Percentiles rank a stretch among this genome's conserved stretches.
These are phyloP conservation scores for Halocaridina rubra DNA, from an alignment of 2,888 invertebrate species.

Conservation along the genomic window DNA sequence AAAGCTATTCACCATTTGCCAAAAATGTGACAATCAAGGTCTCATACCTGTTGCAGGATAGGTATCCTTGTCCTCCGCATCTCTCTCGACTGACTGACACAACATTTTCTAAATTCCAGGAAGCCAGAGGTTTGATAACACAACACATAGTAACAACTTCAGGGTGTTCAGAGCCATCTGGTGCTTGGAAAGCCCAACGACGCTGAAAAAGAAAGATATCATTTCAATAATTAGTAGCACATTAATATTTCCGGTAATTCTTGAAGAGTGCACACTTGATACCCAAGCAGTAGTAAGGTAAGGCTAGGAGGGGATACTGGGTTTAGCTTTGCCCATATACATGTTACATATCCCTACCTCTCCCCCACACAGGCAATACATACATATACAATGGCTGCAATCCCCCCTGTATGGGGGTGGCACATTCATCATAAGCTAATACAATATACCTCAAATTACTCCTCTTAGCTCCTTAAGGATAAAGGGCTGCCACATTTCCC, in stretches of 20 bases:
- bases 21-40: background rate
- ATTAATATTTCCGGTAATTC: background rate
- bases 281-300: too few species aligned
- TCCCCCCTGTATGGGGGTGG: too few species aligned
- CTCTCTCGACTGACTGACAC: slow-evolving; percentile 64
- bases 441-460: too few species aligned
- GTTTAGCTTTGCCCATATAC: too few species aligned
- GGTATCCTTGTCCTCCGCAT: slow-evolving; percentile 65
- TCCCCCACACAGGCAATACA: too few species aligned
- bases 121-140: slow-evolving; percentile 64
- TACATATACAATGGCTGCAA: too few species aligned
- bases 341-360: too few species aligned
- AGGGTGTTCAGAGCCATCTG: slow-evolving; percentile 64
- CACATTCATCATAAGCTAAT: too few species aligned
- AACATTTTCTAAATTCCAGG: slow-evolving; percentile 64
- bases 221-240: background rate
- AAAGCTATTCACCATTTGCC: background rate
- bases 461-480: too few species aligned
- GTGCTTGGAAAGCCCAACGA: slow-evolving; percentile 63
- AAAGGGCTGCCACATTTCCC: too few species aligned
- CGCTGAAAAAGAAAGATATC: slow-evolving; percentile 19
- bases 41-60: slow-evolving; percentile 63
- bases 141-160: slow-evolving; percentile 65
- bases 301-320: too few species aligned
- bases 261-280: background rate